These are phyloP conservation scores for Paralichthys olivaceus DNA, from an alignment of 2,113 vertebrate genomes.

Conservation along the genomic window DNA sequence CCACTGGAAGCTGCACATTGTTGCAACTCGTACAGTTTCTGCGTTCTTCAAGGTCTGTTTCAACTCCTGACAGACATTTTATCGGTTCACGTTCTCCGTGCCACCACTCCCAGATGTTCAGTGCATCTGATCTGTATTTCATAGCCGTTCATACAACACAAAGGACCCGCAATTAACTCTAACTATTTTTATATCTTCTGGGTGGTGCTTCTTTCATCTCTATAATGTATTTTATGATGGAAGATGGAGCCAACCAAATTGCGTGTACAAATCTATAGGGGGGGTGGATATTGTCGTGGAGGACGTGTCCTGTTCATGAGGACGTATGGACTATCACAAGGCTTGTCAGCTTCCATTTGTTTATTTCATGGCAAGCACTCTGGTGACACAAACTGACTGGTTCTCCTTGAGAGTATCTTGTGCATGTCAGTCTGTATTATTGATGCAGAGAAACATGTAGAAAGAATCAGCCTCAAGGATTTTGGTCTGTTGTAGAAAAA, in stretches of 20 bases:
- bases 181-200: constrained; percentile 40
- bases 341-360: constrained; percentile 78
- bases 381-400: constrained; percentile 61
- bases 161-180: constrained; percentile 50
- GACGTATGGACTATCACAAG: constrained; percentile 72
- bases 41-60: constrained; percentile 58
- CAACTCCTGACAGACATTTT: constrained; percentile 58
- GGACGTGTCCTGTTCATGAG: constrained; percentile 61
- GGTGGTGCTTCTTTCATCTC: constrained; percentile 33
- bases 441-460: constrained; percentile 66
- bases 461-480: constrained; percentile 62
- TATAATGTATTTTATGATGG: constrained; percentile 21
- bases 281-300: constrained; percentile 9
- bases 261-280: constrained; percentile 41
- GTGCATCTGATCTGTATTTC: constrained; percentile 56
- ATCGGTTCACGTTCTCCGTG: constrained; percentile 26
- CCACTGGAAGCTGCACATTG: constrained; percentile 39
- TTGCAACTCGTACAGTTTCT: constrained; percentile 58
- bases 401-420: constrained; percentile 78
- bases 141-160: constrained; percentile 32
- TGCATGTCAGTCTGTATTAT: constrained; percentile 76
- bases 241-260: constrained; percentile 52
- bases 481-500: constrained; percentile 29
- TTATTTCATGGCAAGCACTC: constrained; percentile 66
- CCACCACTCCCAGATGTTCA: constrained; percentile 37